phyloP scores from a whole-genome alignment of 1,140 invertebrate genomes.

The Choristoneura fumiferana region DNA sequence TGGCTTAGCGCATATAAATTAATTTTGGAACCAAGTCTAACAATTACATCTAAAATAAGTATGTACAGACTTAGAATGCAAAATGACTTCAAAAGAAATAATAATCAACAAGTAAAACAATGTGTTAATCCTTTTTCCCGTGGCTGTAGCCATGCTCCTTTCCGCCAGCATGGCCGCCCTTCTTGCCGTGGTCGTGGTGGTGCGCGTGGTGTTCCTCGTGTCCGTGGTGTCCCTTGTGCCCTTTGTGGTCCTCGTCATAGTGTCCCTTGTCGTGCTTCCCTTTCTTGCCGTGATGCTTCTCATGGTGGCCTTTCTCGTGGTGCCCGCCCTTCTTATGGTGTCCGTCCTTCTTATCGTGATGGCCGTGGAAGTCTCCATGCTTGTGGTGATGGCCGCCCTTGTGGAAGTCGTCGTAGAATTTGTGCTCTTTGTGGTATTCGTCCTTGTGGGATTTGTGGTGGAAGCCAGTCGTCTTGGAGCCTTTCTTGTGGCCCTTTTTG shows the following conservation, averaged over 20 bases:
- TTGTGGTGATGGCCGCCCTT: slow-evolving; percentile 86
- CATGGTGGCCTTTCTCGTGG: slow-evolving; percentile 84
- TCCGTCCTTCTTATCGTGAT: slow-evolving; percentile 84
- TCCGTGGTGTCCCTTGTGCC: slow-evolving; percentile 81
- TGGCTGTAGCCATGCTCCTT: slow-evolving; percentile 83
- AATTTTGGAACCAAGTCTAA: slow-evolving; percentile 14
- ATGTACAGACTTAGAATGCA: slow-evolving; percentile 18
- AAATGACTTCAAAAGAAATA: slow-evolving; percentile 39
- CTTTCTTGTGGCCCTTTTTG: slow-evolving; percentile 89
- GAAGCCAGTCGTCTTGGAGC: slow-evolving; percentile 86
- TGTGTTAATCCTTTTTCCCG: slow-evolving; percentile 63
- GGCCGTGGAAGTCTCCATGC: slow-evolving; percentile 84
- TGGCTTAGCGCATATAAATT: not conserved
- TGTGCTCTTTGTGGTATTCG: slow-evolving; percentile 90
- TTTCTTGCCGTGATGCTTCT: slow-evolving; percentile 86
- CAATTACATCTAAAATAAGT: slow-evolving; percentile 17
- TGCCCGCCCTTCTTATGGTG: slow-evolving; percentile 85
- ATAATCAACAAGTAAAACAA: slow-evolving; percentile 32
- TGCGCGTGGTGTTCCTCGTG: slow-evolving; percentile 83
- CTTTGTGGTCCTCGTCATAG: slow-evolving; percentile 81
- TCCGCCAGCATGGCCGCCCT: slow-evolving; percentile 81
- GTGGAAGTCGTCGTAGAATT: slow-evolving; percentile 90
- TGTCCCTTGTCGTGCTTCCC: slow-evolving; percentile 85
- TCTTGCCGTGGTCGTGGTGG: slow-evolving; percentile 83
- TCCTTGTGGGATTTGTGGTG: slow-evolving; percentile 90